These are phyloP conservation scores for Tenthredo amoena DNA, from an alignment of 2,888 invertebrate species.

Conservation along the genomic window DNA sequence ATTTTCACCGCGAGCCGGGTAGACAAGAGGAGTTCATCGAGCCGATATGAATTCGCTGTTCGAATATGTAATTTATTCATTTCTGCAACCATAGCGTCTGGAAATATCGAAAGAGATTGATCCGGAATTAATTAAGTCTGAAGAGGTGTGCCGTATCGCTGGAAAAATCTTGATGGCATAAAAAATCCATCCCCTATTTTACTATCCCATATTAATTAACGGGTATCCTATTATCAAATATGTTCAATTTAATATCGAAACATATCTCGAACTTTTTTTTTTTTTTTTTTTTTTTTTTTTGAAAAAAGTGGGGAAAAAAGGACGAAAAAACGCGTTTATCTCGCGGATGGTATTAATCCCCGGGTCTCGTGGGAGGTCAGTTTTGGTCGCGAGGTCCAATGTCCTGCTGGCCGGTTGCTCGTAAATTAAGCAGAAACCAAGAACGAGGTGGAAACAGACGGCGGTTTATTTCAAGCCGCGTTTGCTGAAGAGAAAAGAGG, in stretches of 20 bases:
- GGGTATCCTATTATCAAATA: background rate
- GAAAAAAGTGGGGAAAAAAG: background rate
- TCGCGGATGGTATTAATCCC: slow-evolving; percentile 6
- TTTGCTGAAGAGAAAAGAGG: slow-evolving; percentile 33
- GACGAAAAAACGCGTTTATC: background rate
- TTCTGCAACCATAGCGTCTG: slow-evolving; percentile 4
- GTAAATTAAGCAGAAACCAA: slow-evolving; percentile 42
- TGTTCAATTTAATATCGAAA: background rate
- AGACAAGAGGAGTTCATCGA: background rate
- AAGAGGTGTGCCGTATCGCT: background rate
- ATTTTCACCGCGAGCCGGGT: background rate
- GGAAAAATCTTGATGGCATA: background rate
- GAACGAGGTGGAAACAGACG: slow-evolving; percentile 41
- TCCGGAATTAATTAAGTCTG: background rate
- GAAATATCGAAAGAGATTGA: background rate
- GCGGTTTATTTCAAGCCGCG: slow-evolving; percentile 34
- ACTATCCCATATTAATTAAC: background rate
- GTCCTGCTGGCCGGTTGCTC: slow-evolving; percentile 7
- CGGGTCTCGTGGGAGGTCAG: slow-evolving; percentile 11
- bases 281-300: background rate
- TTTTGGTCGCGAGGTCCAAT: slow-evolving; percentile 27
- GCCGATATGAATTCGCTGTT: background rate
- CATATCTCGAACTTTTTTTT: background rate
- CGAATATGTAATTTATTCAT: background rate
- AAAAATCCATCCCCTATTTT: background rate